Percentiles rank a stretch among this genome's conserved stretches.
These are phyloP conservation scores for Ctenomys sociabilis DNA, from an alignment of 2,113 vertebrate genomes.

Conservation along the genomic window DNA sequence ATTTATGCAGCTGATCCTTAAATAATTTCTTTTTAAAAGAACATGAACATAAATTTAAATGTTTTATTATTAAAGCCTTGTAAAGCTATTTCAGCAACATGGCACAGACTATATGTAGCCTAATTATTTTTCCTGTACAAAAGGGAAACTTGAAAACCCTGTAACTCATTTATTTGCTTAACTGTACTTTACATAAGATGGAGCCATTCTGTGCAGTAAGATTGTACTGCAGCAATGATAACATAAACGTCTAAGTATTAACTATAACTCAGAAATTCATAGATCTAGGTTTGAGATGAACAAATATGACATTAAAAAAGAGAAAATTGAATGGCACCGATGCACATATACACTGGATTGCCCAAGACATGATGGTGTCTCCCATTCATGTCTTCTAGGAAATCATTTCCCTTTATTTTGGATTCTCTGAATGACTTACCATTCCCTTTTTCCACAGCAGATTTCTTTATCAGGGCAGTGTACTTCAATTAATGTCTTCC, in stretches of 20 bases:
- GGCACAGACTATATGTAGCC: conserved; percentile 86
- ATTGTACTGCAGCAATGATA: conserved; percentile 84
- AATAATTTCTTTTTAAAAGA: background rate
- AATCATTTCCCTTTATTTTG: conserved; percentile 95
- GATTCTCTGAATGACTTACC: conserved; percentile 89
- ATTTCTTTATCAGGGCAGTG: conserved; percentile 79
- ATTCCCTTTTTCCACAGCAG: conserved; percentile 83
- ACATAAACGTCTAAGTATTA: conserved; percentile 85
- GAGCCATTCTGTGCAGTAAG: conserved; percentile 85
- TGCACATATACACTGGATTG: conserved; percentile 64
- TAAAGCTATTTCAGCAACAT: conserved; percentile 91
- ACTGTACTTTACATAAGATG: conserved; percentile 86
- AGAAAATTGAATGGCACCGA: conserved; percentile 84
- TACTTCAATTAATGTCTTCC: conserved; percentile 88
- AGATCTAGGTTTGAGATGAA: conserved; percentile 85
- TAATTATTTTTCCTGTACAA: conserved; percentile 85
- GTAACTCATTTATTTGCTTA: conserved; percentile 83
- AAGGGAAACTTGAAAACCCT: conserved; percentile 82
- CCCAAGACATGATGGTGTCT: conserved; percentile 83
- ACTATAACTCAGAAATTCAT: conserved; percentile 84
- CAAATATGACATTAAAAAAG: conserved; percentile 88
- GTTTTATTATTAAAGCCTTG: conserved; percentile 95
- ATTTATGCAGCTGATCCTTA: conserved; percentile 3
- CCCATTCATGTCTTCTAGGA: conserved; percentile 98
- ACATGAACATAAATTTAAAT: conserved; percentile 81